Evolutionary conservation across 1,140 invertebrate genomes (phyloP).

Genomic region (Oryzaephilus surinamensis): DNA sequence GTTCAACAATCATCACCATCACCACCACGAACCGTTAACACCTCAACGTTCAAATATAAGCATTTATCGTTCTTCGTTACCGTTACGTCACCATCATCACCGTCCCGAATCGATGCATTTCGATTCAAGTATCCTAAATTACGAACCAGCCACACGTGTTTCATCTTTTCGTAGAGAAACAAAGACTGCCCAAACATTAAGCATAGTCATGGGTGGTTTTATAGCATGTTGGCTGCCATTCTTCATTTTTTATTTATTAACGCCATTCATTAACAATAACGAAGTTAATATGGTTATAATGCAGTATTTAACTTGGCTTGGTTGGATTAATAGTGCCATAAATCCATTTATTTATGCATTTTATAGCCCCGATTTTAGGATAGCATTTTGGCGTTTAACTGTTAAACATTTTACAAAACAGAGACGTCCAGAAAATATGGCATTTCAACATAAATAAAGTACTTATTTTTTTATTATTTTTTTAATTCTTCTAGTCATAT

Average conservation of each 20-base stretch:
- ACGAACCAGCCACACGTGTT: constrained; percentile 40
- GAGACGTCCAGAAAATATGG: constrained; percentile 22
- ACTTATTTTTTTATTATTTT: neutral
- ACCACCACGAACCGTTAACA: constrained; percentile 3
- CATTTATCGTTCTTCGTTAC: constrained; percentile 18
- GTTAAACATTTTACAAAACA: constrained; percentile 38
- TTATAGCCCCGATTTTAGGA: constrained; percentile 73
- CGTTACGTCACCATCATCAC: constrained; percentile 14
- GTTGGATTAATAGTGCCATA: constrained; percentile 84
- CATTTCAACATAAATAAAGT: constrained; percentile 31
- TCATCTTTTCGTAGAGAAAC: constrained; percentile 61
- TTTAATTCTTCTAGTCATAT: too few species aligned
- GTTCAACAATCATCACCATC: constrained; percentile 14
- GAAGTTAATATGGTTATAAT: constrained; percentile 54
- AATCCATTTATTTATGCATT: constrained; percentile 84
- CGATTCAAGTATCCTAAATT: constrained; percentile 30
- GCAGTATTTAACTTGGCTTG: constrained; percentile 79
- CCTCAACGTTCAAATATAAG: constrained; percentile 18
- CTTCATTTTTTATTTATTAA: constrained; percentile 75
- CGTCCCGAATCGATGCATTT: constrained; percentile 27
- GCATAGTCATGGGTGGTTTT: constrained; percentile 85
- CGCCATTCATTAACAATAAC: constrained; percentile 53
- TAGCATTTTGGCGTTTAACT: constrained; percentile 72
- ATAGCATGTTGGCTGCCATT: constrained; percentile 85
- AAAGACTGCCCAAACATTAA: constrained; percentile 83